These are phyloP conservation scores for Pterois miles DNA, from an alignment of 2,797 vertebrate species.

Conservation along the genomic window DNA sequence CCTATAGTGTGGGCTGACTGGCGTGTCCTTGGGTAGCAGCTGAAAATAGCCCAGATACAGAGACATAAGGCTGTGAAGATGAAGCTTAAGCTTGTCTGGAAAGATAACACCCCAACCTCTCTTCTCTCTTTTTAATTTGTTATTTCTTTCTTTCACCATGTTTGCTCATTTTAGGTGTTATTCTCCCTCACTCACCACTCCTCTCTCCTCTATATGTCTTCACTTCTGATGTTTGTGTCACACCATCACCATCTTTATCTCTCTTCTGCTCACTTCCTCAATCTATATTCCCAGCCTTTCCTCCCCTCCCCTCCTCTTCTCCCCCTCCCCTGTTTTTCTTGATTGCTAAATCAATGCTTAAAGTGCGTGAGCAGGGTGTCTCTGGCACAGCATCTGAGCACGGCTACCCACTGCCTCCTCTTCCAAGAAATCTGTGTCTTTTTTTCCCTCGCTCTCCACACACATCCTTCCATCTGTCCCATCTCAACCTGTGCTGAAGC, in stretches of 20 bases:
- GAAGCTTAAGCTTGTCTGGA: conserved; percentile 50
- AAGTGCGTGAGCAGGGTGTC: conserved; percentile 81
- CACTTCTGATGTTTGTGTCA: conserved; percentile 42
- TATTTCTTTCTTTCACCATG: conserved; percentile 15
- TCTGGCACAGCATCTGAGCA: conserved; percentile 80
- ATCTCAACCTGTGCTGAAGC: conserved; percentile 84
- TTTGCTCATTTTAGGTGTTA: conserved; percentile 44
- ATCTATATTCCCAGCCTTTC: conserved; percentile 61
- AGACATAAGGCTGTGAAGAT: conserved; percentile 49
- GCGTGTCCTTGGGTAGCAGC: conserved; percentile 62
- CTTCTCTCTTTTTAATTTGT: conserved; percentile 32
- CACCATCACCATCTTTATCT: conserved; percentile 44
- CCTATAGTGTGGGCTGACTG: conserved; percentile 63
- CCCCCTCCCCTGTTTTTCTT: conserved; percentile 60
- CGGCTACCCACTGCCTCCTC: conserved; percentile 74
- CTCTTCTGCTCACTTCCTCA: conserved; percentile 33
- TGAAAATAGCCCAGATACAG: conserved; percentile 68
- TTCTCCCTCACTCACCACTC: conserved; percentile 20
- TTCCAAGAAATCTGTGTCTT: conserved; percentile 74
- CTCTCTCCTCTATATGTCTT: conserved; percentile 39
- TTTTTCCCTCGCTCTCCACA: conserved; percentile 32
- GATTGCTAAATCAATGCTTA: conserved; percentile 87
- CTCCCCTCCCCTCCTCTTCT: conserved; percentile 13
- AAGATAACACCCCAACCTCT: conserved; percentile 33
- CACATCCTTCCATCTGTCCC: conserved; percentile 86